Percentiles rank a stretch among this genome's conserved stretches.
These are phyloP conservation scores for Mantis religiosa DNA, from an alignment of 2,888 invertebrate genomes.

Conservation along the genomic window DNA sequence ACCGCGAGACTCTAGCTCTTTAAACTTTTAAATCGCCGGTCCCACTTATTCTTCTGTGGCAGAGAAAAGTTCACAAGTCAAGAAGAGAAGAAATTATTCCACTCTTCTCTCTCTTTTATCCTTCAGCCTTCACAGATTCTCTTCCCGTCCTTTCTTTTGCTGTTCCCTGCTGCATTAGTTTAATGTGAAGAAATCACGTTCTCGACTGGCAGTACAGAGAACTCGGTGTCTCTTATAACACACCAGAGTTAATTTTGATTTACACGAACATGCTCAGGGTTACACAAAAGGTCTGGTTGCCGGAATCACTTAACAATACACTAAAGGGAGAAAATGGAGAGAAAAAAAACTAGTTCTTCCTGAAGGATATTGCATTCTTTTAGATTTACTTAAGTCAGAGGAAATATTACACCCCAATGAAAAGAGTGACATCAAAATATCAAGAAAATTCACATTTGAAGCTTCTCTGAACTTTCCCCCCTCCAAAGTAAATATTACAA, in stretches of 20 bases:
- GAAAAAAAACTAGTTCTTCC: too few species aligned
- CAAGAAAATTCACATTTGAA: too few species aligned
- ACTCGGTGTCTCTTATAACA: not conserved
- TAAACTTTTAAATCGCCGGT: not conserved
- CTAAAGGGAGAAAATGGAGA: too few species aligned
- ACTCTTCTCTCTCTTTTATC: not conserved
- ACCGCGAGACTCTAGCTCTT: not conserved
- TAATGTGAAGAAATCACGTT: not conserved
- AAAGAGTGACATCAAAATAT: too few species aligned
- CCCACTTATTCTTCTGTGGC: not conserved
- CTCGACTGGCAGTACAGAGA: not conserved
- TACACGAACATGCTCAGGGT: too few species aligned
- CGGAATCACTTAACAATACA: too few species aligned
- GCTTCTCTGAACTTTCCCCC: too few species aligned
- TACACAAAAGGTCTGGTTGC: too few species aligned
- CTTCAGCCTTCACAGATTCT: not conserved
- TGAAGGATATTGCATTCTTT: too few species aligned
- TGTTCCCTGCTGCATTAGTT: not conserved
- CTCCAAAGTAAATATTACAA: too few species aligned
- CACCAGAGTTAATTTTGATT: not conserved
- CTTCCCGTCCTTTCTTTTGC: not conserved
- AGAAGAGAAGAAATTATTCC: not conserved
- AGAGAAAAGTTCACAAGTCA: not conserved
- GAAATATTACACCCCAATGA: too few species aligned
- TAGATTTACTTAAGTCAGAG: too few species aligned